Evolutionary conservation across 1,140 invertebrate genomes (phyloP).

Genomic region (Pachypeltis micranthus): DNA sequence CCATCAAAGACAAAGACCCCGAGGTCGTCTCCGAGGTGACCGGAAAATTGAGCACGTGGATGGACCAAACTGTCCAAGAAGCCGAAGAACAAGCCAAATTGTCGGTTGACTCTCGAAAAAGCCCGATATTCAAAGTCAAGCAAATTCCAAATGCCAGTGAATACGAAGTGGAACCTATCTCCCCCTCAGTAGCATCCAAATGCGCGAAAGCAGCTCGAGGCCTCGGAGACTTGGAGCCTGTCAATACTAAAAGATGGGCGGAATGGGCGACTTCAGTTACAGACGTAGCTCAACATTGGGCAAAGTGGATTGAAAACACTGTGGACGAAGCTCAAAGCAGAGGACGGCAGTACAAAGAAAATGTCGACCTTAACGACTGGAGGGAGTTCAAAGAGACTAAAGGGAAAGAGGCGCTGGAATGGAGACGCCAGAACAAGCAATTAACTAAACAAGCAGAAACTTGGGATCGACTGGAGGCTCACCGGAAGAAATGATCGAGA

Average conservation of each 20-base stretch:
- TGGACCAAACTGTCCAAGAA: background rate
- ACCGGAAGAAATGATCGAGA: too few relatives aligned
- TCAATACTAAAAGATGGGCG: slow-evolving; percentile 11
- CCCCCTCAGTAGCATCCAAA: background rate
- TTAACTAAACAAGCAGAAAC: background rate
- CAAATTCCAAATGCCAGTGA: background rate
- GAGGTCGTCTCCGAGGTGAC: background rate
- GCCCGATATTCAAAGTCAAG: slow-evolving; percentile 3
- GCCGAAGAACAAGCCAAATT: background rate
- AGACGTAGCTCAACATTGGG: slow-evolving; percentile 12
- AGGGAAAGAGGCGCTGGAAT: slow-evolving; percentile 3
- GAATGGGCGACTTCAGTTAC: slow-evolving; percentile 10
- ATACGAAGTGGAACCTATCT: background rate
- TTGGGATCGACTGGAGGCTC: too few relatives aligned
- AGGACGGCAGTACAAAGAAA: background rate
- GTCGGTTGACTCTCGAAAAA: background rate
- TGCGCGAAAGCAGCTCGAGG: background rate
- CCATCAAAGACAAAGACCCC: background rate
- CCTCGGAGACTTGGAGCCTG: background rate
- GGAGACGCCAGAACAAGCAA: slow-evolving; percentile 12
- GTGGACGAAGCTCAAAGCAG: slow-evolving; percentile 10
- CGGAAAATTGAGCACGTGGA: background rate
- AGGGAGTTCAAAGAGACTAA: slow-evolving; percentile 1
- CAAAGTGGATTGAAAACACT: slow-evolving; percentile 13
- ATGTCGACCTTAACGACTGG: background rate